Evolutionary conservation across 1,140 invertebrate genomes (phyloP).

Genomic region (Forficula auricularia): DNA sequence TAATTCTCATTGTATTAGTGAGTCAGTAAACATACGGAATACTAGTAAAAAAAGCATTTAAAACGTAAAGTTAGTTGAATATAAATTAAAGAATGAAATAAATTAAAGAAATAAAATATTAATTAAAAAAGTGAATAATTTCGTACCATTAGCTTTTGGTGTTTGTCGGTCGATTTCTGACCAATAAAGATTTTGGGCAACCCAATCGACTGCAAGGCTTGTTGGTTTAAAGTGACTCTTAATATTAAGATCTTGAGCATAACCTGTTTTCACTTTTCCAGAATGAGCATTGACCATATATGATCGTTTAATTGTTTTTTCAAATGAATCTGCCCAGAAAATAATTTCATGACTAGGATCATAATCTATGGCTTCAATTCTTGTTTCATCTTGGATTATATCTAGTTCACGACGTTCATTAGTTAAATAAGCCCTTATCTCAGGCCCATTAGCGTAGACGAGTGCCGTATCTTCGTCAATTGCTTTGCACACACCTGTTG

Average conservation of each 20-base stretch:
- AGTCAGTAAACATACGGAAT: no score
- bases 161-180: slow-evolving; percentile 65
- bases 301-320: slow-evolving; percentile 77
- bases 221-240: slow-evolving; percentile 63
- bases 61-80: no score
- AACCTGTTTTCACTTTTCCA: slow-evolving; percentile 61
- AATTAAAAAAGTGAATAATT: no score
- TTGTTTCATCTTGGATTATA: slow-evolving; percentile 62
- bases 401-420: slow-evolving; percentile 48
- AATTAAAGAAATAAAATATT: no score
- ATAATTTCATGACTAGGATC: slow-evolving; percentile 63
- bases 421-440: slow-evolving; percentile 59
- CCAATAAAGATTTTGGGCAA: slow-evolving; percentile 86
- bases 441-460: slow-evolving; percentile 52
- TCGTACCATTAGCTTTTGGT: slow-evolving; percentile 40
- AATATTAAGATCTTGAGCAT: slow-evolving; percentile 71
- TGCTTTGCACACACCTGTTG: slow-evolving; percentile 66
- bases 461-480: slow-evolving; percentile 41
- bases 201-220: slow-evolving; percentile 76
- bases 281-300: slow-evolving; percentile 65
- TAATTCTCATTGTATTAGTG: no score
- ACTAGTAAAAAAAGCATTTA: no score
- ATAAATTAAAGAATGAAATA: no score
- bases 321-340: slow-evolving; percentile 83
- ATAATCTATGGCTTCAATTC: slow-evolving; percentile 77